A percentile compares a stretch with the other conserved stretches of the same genome.
phyloP scores from a whole-genome alignment of 2,797 vertebrate species.

The Paedocypris micromegethes region DNA sequence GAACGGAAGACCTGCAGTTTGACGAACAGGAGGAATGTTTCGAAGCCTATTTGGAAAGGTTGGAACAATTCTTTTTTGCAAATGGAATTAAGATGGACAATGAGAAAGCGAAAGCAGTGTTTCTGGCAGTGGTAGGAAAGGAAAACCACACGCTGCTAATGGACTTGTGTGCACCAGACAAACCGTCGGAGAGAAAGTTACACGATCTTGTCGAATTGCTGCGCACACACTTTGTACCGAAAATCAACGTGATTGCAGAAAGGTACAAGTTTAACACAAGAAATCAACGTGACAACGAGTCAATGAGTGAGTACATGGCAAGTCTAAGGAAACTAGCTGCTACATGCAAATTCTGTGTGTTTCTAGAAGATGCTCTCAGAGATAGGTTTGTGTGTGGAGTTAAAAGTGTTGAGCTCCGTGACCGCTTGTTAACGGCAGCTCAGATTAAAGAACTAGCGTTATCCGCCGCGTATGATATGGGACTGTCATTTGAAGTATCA shows the following conservation, averaged over 20 bases:
- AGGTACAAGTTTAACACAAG: neutral
- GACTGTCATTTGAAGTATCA: neutral
- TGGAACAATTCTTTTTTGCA: neutral
- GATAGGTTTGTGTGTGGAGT: neutral
- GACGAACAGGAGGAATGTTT: slow-evolving; percentile 14
- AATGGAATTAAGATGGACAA: neutral
- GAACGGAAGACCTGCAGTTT: slow-evolving; percentile 53
- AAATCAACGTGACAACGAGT: neutral
- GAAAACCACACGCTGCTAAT: neutral
- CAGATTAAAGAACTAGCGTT: neutral
- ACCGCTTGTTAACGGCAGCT: neutral
- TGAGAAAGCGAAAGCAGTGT: neutral
- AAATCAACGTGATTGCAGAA: neutral
- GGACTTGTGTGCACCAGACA: neutral
- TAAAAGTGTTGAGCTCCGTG: neutral
- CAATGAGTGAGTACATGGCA: neutral
- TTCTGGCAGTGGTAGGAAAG: neutral
- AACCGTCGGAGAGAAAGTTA: neutral
- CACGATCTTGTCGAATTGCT: neutral
- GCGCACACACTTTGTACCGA: neutral
- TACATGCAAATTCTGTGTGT: neutral
- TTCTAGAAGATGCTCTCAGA: neutral
- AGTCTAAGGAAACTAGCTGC: neutral
- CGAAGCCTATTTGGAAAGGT: slow-evolving; percentile 17
- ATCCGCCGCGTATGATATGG: neutral